Base-by-base conservation (phyloP, 1,140 invertebrate genomes). In the Drosophila orena region DNA sequence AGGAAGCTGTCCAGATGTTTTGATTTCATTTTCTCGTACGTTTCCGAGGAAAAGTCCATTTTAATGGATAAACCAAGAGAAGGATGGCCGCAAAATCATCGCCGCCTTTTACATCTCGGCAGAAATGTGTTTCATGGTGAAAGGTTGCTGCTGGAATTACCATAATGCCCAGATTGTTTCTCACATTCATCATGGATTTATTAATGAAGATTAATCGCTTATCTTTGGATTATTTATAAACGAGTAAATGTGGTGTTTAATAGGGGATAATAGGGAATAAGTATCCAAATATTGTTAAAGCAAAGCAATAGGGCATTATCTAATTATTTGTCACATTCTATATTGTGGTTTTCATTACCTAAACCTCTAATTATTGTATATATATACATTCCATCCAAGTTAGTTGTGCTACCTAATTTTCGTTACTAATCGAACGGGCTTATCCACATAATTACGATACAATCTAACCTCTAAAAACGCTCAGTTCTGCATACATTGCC, bases 121-220 rank as follows among this genome's bases (percentile, higher is more conserved):
- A 15, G 54, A 15, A 46, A 56, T 70, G 30, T 56, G 34, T 70
- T 17, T 34, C 12, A 10, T 70, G 64, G 66, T 49, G 43, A 70
- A 70, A 57, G 66, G 50, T 70, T 68, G 42, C 34, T 49, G 8
- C 46, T 20, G 6, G 50, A 69, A 69, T 69, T 69, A 70, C 27
- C 62, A 70, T 69, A 70, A 69, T 70, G 20, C 27, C 66, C 55
- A 34, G 40, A 70, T 70, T 52, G 57, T 57, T 57, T 70, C 68
- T 70, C 27, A 42, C 50, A 71, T 71, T 57, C 30, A 71, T 70
- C 64, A 47, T 42, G 27, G 65, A 27, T 56, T 57, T 70, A 70
- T 57, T 27, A 52, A 11, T 3, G 11, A 57, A 57, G 64, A 70
- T 70, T 70, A 70, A 70, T 70, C 3, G 50, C 17, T 10, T 35